phyloP scores from a whole-genome alignment of 2,888 invertebrate species.

The Spilarctia lutea region DNA sequence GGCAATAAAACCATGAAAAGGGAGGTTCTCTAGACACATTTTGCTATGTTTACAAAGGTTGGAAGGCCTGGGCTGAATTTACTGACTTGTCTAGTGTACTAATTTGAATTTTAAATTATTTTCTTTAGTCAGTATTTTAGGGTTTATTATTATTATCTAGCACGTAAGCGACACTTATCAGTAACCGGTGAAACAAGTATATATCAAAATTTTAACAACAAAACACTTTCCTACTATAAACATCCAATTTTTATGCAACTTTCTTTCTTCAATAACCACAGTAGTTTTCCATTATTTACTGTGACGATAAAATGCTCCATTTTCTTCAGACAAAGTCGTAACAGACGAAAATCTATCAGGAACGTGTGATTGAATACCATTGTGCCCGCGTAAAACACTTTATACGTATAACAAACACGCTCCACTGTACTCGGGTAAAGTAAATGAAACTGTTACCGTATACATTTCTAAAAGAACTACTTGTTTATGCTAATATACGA shows the following conservation, averaged over 20 bases:
- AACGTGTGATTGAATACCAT: conserved; percentile 13
- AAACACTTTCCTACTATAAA: background rate
- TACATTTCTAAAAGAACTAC: background rate
- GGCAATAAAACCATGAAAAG: background rate
- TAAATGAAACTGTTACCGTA: background rate
- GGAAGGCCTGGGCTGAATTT: background rate
- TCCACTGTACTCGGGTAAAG: background rate
- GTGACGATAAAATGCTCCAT: conserved; percentile 1
- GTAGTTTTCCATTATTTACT: background rate
- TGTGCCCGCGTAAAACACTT: conserved; percentile 5
- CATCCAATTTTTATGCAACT: background rate
- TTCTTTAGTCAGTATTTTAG: no score
- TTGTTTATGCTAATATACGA: background rate
- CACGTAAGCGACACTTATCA: no score
- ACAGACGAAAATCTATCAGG: conserved; percentile 1
- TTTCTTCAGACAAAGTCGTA: conserved; percentile 6
- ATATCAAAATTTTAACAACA: background rate
- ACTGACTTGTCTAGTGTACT: background rate
- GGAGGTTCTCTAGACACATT: background rate
- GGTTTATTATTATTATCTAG: no score
- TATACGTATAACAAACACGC: conserved; percentile 1
- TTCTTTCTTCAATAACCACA: background rate
- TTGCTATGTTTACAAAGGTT: background rate
- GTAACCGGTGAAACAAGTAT: no score
- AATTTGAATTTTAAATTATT: background rate